Conservation (phyloP, 2,888 invertebrate species). For the Portevinia maculata region DNA sequence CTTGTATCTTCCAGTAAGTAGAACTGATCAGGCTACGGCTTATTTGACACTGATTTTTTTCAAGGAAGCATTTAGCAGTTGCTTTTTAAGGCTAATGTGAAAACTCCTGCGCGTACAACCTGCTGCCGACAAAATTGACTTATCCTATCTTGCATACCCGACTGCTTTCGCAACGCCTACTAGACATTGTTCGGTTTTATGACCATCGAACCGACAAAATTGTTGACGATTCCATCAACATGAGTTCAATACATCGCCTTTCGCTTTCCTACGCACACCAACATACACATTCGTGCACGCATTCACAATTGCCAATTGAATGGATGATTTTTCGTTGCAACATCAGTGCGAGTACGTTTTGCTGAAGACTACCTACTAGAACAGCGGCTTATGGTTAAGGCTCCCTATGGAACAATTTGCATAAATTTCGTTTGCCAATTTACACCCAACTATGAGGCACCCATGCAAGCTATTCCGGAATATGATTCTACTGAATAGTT, state of each 20-base stretch:
- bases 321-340: slow-evolving; percentile 54
- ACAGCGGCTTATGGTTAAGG: slow-evolving; percentile 57
- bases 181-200: slow-evolving; percentile 37
- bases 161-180: slow-evolving; percentile 44
- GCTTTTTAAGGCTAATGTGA: too few relatives aligned
- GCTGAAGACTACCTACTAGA: neutral
- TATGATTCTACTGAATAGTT: slow-evolving; percentile 63
- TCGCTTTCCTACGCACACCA: slow-evolving; percentile 52
- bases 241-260: slow-evolving; percentile 59
- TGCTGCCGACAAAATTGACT: too few relatives aligned
- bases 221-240: slow-evolving; percentile 50
- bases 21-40: too few relatives aligned
- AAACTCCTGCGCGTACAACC: too few relatives aligned
- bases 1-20: too few relatives aligned
- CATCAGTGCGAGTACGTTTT: slow-evolving; percentile 1
- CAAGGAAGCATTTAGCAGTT: too few relatives aligned
- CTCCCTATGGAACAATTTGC: slow-evolving; percentile 65
- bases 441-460: slow-evolving; percentile 65
- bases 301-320: slow-evolving; percentile 16
- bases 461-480: slow-evolving; percentile 45
- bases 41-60: too few relatives aligned
- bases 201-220: slow-evolving; percentile 53
- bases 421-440: slow-evolving; percentile 73
- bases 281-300: slow-evolving; percentile 21
- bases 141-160: slow-evolving; percentile 3